A percentile compares a stretch with the other conserved stretches of the same genome.
phyloP scores from a whole-genome alignment of 2,888 invertebrate species.

The Callyntrura guangdongensis region DNA sequence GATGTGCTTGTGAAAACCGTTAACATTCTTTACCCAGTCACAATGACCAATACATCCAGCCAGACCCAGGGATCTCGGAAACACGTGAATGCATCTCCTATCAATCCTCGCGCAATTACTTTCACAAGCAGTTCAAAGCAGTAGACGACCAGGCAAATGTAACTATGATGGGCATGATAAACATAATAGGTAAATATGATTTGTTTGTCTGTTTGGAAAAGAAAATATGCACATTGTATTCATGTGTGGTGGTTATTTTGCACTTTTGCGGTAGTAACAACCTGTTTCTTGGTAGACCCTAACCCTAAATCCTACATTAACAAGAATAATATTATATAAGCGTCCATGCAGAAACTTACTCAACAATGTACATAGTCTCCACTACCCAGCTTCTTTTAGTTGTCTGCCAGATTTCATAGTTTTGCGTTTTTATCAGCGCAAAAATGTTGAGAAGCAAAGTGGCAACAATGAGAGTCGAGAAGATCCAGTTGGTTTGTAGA shows the following conservation, averaged over 20 bases:
- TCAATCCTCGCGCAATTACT: conserved; percentile 72
- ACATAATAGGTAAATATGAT: neutral
- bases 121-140: conserved; percentile 73
- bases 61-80: conserved; percentile 77
- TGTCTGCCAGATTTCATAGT: conserved; percentile 47
- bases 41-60: conserved; percentile 78
- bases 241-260: no score
- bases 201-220: neutral
- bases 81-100: conserved; percentile 70
- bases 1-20: neutral
- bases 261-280: no score
- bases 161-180: conserved; percentile 40
- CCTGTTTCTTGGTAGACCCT: no score
- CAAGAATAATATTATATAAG: neutral
- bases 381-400: conserved; percentile 58
- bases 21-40: conserved; percentile 66
- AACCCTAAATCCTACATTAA: no score
- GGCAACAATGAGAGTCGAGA: conserved; percentile 71
- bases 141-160: conserved; percentile 74
- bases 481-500: conserved; percentile 76
- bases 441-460: conserved; percentile 65
- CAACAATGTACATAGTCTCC: conserved; percentile 59
- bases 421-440: conserved; percentile 67
- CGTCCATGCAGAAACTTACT: conserved; percentile 44
- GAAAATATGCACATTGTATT: no score